Evolutionary conservation across 1,140 invertebrate genomes (phyloP).

Genomic region (Diorhabda elongata): DNA sequence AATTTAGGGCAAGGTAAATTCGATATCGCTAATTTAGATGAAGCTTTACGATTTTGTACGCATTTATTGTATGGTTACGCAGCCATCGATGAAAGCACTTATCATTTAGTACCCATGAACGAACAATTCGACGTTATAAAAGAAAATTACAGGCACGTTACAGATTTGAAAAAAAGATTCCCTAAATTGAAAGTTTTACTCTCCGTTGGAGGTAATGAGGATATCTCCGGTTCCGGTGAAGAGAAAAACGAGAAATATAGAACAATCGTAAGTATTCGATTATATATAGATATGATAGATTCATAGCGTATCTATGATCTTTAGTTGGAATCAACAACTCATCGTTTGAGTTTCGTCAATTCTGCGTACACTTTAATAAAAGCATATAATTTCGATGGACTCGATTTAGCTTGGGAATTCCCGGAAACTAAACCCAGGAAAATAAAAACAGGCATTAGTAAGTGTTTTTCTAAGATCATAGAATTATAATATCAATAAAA

Average conservation of each 20-base stretch:
- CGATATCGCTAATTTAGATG: constrained; percentile 65
- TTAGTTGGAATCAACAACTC: constrained; percentile 61
- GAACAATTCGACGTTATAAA: constrained; percentile 68
- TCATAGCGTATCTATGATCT: not conserved
- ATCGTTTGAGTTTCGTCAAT: constrained; percentile 69
- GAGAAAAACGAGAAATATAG: constrained; percentile 64
- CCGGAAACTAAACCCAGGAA: constrained; percentile 75
- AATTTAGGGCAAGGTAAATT: constrained; percentile 73
- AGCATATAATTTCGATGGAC: constrained; percentile 75
- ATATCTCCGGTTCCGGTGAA: constrained; percentile 47
- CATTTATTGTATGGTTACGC: constrained; percentile 85
- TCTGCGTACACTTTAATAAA: constrained; percentile 65
- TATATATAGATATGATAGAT: not conserved
- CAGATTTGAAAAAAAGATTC: constrained; percentile 65
- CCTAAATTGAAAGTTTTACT: constrained; percentile 70
- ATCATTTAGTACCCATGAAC: constrained; percentile 66
- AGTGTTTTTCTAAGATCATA: not conserved
- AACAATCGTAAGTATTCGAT: constrained; percentile 48
- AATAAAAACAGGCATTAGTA: constrained; percentile 31
- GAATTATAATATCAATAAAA: not conserved
- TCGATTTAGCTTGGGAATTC: constrained; percentile 85
- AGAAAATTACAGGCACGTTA: constrained; percentile 65
- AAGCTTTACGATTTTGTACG: constrained; percentile 72
- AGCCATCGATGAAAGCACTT: constrained; percentile 68
- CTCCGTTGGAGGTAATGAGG: constrained; percentile 69